These are phyloP conservation scores for Mus caroli DNA, from an alignment of 2,797 vertebrate genomes.

Conservation along the genomic window DNA sequence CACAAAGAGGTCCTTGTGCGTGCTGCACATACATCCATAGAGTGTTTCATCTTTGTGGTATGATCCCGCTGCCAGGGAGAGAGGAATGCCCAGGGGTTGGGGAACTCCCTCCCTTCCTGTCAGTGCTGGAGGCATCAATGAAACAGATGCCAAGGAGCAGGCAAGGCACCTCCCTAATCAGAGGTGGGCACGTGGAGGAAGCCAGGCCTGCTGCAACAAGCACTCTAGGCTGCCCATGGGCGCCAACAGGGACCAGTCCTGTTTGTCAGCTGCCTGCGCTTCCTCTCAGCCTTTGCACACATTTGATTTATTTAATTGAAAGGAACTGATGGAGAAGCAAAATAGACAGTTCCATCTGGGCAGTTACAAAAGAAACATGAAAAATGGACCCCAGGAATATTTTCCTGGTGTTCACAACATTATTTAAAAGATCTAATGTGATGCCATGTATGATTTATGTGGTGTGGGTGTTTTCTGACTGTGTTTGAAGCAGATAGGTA, in stretches of 20 bases:
- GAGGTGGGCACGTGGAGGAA: not conserved
- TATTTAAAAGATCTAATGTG: constrained; percentile 85
- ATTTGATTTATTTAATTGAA: constrained; percentile 77
- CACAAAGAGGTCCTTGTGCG: not conserved
- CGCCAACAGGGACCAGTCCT: not conserved
- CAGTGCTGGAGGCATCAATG: not conserved
- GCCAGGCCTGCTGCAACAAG: not conserved
- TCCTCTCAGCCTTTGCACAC: constrained; percentile 10
- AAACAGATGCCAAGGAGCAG: not conserved
- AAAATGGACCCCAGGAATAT: constrained; percentile 67
- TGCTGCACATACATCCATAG: not conserved
- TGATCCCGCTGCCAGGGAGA: not conserved
- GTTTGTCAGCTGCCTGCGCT: not conserved
- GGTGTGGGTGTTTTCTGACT: constrained; percentile 77
- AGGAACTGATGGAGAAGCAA: constrained; percentile 72
- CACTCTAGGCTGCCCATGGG: not conserved
- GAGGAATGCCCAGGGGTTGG: not conserved
- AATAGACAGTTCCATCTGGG: constrained; percentile 60
- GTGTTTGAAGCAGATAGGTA: constrained; percentile 78
- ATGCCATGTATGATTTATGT: constrained; percentile 85
- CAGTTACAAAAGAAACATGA: constrained; percentile 77
- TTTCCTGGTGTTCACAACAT: constrained; percentile 77
- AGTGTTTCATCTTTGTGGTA: not conserved
- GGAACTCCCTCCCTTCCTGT: not conserved
- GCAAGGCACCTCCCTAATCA: not conserved